Conservation (phyloP, 2,888 invertebrate genomes). For the Trachelus troglodyta region DNA sequence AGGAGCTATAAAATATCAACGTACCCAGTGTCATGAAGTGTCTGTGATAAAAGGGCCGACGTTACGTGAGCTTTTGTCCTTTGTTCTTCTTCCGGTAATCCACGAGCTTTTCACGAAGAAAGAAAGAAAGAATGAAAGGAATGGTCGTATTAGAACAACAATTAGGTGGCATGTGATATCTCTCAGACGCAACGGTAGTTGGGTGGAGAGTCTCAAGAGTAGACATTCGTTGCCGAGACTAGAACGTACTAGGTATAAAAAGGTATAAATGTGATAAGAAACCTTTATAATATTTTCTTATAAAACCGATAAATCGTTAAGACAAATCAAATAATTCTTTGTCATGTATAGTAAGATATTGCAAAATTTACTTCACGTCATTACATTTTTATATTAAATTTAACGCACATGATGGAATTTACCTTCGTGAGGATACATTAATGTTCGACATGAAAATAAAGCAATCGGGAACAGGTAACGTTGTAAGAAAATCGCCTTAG, state of each 20-base stretch:
- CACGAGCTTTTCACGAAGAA: not conserved
- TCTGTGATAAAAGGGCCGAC: constrained; percentile 3
- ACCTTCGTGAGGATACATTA: no score
- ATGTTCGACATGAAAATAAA: no score
- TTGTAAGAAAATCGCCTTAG: not conserved
- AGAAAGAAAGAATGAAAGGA: not conserved
- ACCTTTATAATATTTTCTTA: constrained; percentile 33
- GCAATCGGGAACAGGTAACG: not conserved
- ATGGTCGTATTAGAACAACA: not conserved
- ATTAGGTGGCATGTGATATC: not conserved
- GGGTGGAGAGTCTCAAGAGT: not conserved
- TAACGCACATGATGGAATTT: no score
- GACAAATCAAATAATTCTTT: constrained; percentile 32
- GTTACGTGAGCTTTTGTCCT: not conserved
- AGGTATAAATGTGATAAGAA: not conserved
- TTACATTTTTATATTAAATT: no score
- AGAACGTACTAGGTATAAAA: not conserved
- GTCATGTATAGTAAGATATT: not conserved
- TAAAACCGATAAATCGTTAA: constrained; percentile 23
- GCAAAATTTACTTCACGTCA: not conserved
- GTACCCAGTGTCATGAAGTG: not conserved
- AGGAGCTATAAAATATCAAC: constrained; percentile 2
- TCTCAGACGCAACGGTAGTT: not conserved
- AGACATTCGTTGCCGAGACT: not conserved
- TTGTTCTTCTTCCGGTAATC: constrained; percentile 2